Percentiles rank a stretch among this genome's conserved stretches.
phyloP scores from a whole-genome alignment of 2,797 vertebrate genomes.

The Pangasius mekongensis region DNA sequence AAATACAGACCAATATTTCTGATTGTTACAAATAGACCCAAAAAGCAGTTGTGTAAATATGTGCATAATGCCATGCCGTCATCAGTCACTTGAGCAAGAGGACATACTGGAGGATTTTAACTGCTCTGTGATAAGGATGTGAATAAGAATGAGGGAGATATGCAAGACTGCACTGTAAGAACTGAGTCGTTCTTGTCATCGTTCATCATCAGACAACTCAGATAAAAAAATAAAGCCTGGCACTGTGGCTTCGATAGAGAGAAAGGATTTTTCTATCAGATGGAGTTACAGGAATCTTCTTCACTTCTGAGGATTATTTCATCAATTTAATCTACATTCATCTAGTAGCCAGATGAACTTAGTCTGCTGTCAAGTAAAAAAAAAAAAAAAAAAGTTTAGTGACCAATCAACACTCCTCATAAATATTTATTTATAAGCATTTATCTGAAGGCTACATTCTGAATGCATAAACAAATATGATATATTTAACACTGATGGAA shows the following conservation, averaged over 20 bases:
- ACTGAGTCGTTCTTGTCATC: not conserved
- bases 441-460: not conserved
- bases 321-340: slow-evolving; percentile 17
- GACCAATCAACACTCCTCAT: not conserved
- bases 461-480: not conserved
- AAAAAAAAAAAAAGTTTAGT: not conserved
- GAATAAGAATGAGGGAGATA: slow-evolving; percentile 10
- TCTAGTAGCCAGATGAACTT: not conserved
- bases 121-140: not conserved
- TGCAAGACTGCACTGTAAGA: not conserved
- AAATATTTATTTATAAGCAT: not conserved
- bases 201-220: not conserved
- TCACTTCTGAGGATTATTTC: not conserved
- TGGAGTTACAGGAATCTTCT: not conserved
- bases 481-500: too few species aligned
- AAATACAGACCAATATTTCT: not conserved
- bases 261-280: not conserved
- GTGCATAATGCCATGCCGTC: not conserved
- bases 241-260: not conserved
- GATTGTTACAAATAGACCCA: not conserved
- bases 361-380: too few species aligned
- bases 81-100: not conserved
- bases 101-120: not conserved
- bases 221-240: not conserved
- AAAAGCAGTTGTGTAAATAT: slow-evolving; percentile 6